phyloP scores from a whole-genome alignment of 2,888 invertebrate genomes.

The Ptilodon capucinus region DNA sequence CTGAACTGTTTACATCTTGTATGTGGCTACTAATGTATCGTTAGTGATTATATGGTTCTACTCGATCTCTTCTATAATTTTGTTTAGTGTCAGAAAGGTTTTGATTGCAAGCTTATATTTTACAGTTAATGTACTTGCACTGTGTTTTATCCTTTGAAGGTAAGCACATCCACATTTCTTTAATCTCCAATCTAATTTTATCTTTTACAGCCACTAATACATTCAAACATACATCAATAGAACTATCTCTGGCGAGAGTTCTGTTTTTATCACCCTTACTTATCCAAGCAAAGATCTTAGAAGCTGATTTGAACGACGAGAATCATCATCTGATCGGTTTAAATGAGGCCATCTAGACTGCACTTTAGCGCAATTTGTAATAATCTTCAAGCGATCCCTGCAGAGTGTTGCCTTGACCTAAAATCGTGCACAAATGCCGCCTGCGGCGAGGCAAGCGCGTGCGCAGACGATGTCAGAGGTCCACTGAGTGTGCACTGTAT shows the following conservation, averaged over 20 bases:
- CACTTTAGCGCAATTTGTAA: slow-evolving; percentile 52
- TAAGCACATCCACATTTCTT: background rate
- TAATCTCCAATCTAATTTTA: background rate
- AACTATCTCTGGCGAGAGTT: slow-evolving; percentile 14
- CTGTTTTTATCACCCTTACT: slow-evolving; percentile 21
- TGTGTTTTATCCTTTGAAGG: too few relatives aligned
- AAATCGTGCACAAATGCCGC: slow-evolving; percentile 59
- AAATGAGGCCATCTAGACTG: slow-evolving; percentile 28
- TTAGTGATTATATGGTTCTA: background rate
- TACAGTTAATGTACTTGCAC: too few relatives aligned
- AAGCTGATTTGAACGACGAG: slow-evolving; percentile 27
- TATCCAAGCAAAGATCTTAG: slow-evolving; percentile 19
- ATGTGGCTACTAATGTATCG: background rate
- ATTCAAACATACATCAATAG: slow-evolving; percentile 14
- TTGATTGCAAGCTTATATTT: too few relatives aligned
- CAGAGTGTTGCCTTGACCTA: slow-evolving; percentile 73
- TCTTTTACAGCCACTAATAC: slow-evolving; percentile 4
- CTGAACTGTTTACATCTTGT: slow-evolving; percentile 2
- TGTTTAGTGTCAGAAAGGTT: too few relatives aligned
- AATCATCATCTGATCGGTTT: slow-evolving; percentile 25
- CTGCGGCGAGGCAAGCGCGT: slow-evolving; percentile 45
- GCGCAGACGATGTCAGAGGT: slow-evolving; percentile 52
- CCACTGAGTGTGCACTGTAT: slow-evolving; percentile 33
- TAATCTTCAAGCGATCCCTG: slow-evolving; percentile 66
- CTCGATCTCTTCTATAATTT: too few relatives aligned